Percentiles rank a stretch among this genome's conserved stretches.
These are phyloP conservation scores for Eumaeus atala DNA, from an alignment of 1,140 invertebrate genomes.

Conservation along the genomic window DNA sequence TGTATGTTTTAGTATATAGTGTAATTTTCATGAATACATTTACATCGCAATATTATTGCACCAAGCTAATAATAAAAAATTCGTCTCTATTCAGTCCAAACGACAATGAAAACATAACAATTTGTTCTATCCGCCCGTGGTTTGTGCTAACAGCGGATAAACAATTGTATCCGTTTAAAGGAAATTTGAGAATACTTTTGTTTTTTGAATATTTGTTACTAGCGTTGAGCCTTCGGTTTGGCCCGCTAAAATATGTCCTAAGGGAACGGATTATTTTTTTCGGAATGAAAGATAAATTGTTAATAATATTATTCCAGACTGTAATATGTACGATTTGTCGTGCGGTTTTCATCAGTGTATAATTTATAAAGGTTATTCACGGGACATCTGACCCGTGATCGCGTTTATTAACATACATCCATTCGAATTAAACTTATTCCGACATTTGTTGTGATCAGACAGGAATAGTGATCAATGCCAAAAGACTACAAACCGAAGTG, in stretches of 20 bases:
- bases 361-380: background rate
- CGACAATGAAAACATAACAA: constrained; percentile 3
- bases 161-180: background rate
- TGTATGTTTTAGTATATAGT: background rate
- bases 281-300: too few species aligned
- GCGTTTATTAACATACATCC: too few species aligned
- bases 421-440: too few species aligned
- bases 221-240: too few species aligned
- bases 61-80: background rate
- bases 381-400: too few species aligned
- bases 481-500: too few species aligned
- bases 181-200: too few species aligned
- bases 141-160: background rate
- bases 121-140: background rate
- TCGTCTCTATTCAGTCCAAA: constrained; percentile 1
- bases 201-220: too few species aligned
- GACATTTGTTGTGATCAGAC: too few species aligned
- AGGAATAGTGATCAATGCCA: too few species aligned
- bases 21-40: background rate
- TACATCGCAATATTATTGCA: background rate
- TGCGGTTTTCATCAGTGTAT: background rate
- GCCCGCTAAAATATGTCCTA: too few species aligned
- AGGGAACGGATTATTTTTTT: too few species aligned
- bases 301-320: background rate
- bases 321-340: background rate